Percentiles rank a stretch among this genome's conserved stretches.
Evolutionary conservation across 35 echinoderm and acorn worm species (phyloP).

Genomic region (Eucidaris tribuloides): DNA sequence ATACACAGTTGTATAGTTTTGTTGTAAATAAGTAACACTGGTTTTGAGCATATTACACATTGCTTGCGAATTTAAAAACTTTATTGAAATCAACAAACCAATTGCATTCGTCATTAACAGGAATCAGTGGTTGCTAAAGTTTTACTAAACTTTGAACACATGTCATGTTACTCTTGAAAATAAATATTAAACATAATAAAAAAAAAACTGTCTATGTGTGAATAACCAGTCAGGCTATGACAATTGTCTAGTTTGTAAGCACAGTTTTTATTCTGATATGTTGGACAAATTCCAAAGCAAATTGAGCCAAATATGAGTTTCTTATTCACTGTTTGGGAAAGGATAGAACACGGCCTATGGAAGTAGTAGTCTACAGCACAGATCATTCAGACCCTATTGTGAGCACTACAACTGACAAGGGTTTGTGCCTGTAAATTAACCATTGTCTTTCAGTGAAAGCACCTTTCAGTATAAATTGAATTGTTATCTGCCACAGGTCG

Average conservation of each 20-base stretch:
- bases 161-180: too few species aligned
- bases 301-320: background rate
- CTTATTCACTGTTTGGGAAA: background rate
- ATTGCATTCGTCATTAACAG: background rate
- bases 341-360: background rate
- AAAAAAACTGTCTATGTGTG: too few species aligned
- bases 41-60: background rate
- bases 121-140: too few species aligned
- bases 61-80: background rate
- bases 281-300: too few species aligned
- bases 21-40: background rate
- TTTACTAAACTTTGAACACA: too few species aligned
- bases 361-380: background rate
- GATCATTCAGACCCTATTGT: background rate
- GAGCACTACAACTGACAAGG: background rate
- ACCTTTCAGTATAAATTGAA: background rate
- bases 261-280: too few species aligned
- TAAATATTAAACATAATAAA: too few species aligned
- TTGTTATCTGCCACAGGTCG: conserved; percentile 50
- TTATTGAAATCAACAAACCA: background rate
- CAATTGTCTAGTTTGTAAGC: too few species aligned
- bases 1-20: background rate
- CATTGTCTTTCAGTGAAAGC: too few species aligned
- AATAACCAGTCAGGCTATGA: too few species aligned
- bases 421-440: too few species aligned